Percentiles rank a stretch among this genome's conserved stretches.
Conservation (phyloP, 2,113 vertebrate genomes). For the Columbina picui region DNA sequence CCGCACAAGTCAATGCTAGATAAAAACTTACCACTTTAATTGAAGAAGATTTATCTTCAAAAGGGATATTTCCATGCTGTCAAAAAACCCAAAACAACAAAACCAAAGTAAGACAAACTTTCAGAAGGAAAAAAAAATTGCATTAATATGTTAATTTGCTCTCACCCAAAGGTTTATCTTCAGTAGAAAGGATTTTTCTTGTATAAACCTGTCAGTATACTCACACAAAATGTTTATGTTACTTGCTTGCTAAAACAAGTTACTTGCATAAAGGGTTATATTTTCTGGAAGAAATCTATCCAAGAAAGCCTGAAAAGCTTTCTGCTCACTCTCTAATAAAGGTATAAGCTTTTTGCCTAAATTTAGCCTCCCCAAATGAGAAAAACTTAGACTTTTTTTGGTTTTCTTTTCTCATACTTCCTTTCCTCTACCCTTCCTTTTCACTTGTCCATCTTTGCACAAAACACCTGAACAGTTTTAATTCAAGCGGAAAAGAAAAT, state of each 20-base stretch:
- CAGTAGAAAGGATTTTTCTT: background rate
- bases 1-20: background rate
- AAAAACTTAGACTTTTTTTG: background rate
- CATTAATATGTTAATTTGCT: background rate
- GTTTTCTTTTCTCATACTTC: background rate
- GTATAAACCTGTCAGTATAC: background rate
- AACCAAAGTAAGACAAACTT: background rate
- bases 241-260: background rate
- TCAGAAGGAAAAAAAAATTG: background rate
- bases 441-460: background rate
- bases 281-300: background rate
- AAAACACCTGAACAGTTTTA: background rate
- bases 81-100: slow-evolving; percentile 30
- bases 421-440: background rate
- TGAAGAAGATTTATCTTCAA: slow-evolving; percentile 84
- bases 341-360: background rate
- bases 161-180: background rate
- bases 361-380: background rate
- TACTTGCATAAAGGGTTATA: background rate
- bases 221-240: background rate
- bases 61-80: slow-evolving; percentile 94
- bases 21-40: slow-evolving; percentile 89
- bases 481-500: background rate
- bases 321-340: background rate
- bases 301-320: background rate